Percentiles rank a stretch among this genome's conserved stretches.
Evolutionary conservation across 2,888 invertebrate genomes (phyloP).

Genomic region (Heliconius ethilla): DNA sequence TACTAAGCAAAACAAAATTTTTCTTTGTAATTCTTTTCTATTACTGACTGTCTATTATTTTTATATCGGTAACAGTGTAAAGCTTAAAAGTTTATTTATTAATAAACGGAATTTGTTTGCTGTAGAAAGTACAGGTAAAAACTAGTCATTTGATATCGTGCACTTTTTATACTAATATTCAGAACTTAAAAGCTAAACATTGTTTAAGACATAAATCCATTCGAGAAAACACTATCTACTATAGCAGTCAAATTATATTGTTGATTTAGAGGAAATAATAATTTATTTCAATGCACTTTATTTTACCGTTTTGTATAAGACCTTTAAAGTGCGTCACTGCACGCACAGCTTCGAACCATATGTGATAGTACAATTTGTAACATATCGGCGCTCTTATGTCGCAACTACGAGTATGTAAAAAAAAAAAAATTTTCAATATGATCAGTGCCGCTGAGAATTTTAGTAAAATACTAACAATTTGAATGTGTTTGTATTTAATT

Average conservation of each 20-base stretch:
- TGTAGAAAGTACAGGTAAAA: too few species aligned
- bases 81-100: neutral
- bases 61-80: neutral
- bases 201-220: neutral
- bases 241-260: neutral
- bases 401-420: neutral
- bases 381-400: slow-evolving; percentile 22
- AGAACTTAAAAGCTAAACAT: neutral
- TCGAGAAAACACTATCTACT: neutral
- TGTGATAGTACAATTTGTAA: slow-evolving; percentile 42
- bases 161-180: too few species aligned
- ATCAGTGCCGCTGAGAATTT: too few species aligned
- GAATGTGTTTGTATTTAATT: too few species aligned
- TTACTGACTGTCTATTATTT: neutral
- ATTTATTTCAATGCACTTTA: slow-evolving; percentile 35
- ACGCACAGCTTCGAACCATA: slow-evolving; percentile 56
- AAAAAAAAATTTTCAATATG: neutral
- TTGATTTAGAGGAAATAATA: slow-evolving; percentile 30
- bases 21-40: neutral
- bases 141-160: too few species aligned
- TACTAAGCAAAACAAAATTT: neutral
- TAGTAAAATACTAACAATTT: too few species aligned
- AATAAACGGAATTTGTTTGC: neutral
- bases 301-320: slow-evolving; percentile 40
- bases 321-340: slow-evolving; percentile 52